These are phyloP conservation scores for Pelvicachromis taeniatus DNA, from an alignment of 2,113 vertebrate species.

Conservation along the genomic window DNA sequence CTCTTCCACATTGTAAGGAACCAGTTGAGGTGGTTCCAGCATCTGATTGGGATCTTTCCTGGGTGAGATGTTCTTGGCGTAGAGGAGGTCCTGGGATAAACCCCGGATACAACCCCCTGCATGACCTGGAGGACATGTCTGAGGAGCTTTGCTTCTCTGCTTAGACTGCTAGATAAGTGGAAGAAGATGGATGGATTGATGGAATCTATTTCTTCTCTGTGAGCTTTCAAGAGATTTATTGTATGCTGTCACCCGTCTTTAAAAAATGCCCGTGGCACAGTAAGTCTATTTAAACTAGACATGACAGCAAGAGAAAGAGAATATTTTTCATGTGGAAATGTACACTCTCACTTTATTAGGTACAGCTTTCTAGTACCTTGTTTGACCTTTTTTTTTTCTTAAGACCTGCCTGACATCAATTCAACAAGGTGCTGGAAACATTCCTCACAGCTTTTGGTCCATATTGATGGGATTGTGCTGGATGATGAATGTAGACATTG, in stretches of 20 bases:
- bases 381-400: not conserved
- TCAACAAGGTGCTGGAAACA: not conserved
- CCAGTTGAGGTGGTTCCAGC: not conserved
- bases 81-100: not conserved
- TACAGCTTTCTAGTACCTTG: not conserved
- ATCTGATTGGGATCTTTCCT: not conserved
- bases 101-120: fast-evolving
- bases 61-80: fast-evolving
- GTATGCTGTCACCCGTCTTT: not conserved
- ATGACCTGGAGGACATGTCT: not conserved
- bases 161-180: not conserved
- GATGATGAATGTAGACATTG: not conserved
- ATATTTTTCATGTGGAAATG: not conserved
- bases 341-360: not conserved
- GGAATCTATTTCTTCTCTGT: not conserved
- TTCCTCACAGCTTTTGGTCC: not conserved
- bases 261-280: not conserved
- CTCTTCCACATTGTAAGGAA: not conserved
- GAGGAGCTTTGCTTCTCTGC: not conserved
- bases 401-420: not conserved
- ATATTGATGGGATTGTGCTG: not conserved
- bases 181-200: not conserved
- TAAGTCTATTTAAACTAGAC: not conserved
- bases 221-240: not conserved
- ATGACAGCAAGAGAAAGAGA: not conserved